Conservation (phyloP, 2,113 vertebrate species). For the Microcebus tavaratra region DNA sequence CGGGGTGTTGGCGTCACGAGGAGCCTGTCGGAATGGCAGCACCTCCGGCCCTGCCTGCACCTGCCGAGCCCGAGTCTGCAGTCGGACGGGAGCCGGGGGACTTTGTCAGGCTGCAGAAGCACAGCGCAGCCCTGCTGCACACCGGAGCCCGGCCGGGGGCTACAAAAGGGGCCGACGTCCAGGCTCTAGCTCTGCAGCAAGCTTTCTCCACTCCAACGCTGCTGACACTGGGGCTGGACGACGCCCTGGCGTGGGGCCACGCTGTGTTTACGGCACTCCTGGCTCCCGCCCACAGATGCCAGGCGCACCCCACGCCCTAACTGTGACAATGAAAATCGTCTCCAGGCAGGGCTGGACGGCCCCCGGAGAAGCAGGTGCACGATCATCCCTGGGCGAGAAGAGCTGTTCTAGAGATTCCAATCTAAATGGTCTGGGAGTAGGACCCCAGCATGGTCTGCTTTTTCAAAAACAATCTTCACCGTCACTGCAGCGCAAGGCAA, state of each 20-base stretch:
- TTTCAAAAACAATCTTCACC: background rate
- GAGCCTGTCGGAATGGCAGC: background rate
- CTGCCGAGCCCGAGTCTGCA: background rate
- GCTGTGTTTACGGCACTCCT: background rate
- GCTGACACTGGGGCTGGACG: rapidly evolving
- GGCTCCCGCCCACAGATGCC: background rate
- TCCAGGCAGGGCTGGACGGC: background rate
- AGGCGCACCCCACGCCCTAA: background rate
- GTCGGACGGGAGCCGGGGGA: rapidly evolving
- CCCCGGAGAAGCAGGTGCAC: background rate
- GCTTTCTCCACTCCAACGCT: too few species aligned
- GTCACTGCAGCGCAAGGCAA: rapidly evolving
- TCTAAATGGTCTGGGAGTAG: background rate
- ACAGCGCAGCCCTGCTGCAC: background rate
- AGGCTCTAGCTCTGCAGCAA: background rate
- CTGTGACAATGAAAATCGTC: background rate
- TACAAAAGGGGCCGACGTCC: background rate
- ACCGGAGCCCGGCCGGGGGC: rapidly evolving
- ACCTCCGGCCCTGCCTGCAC: background rate
- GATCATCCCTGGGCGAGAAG: background rate
- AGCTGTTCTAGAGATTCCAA: background rate
- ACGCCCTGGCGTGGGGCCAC: rapidly evolving
- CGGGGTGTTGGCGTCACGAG: rapidly evolving
- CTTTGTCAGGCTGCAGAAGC: background rate
- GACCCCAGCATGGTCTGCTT: background rate